A percentile compares a stretch with the other conserved stretches of the same genome.
These are phyloP conservation scores for Drosophila robusta DNA, from an alignment of 2,888 invertebrate genomes.

Conservation along the genomic window DNA sequence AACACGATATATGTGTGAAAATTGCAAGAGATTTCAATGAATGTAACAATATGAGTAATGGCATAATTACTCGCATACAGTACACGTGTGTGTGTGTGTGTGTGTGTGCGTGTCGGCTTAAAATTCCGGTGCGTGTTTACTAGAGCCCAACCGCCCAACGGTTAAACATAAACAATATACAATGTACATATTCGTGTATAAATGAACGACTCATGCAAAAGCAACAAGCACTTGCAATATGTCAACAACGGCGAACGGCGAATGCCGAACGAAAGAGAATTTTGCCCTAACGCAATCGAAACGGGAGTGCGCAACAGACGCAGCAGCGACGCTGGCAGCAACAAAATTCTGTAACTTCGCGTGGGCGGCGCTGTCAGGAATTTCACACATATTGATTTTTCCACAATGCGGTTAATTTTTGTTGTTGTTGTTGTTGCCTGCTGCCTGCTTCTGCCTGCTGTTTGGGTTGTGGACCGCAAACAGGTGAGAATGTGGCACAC, in stretches of 20 bases:
- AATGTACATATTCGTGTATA: background rate
- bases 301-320: conserved; percentile 45
- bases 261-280: conserved; percentile 17
- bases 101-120: background rate
- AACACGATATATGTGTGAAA: too few relatives aligned
- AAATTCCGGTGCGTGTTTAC: conserved; percentile 18
- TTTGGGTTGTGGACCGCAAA: conserved; percentile 6
- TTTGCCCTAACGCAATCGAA: conserved; percentile 55
- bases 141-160: conserved; percentile 34
- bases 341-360: conserved; percentile 5
- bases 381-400: conserved; percentile 63
- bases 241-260: conserved; percentile 40
- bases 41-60: conserved; percentile 18
- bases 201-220: conserved; percentile 3
- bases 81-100: background rate
- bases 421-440: background rate
- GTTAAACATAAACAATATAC: conserved; percentile 16
- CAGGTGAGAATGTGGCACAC: conserved; percentile 36
- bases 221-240: conserved; percentile 45
- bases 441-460: too few relatives aligned
- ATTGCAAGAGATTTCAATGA: conserved; percentile 8
- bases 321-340: conserved; percentile 13
- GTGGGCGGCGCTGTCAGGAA: conserved; percentile 17
- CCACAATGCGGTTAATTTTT: conserved; percentile 20
- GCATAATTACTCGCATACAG: background rate